phyloP scores from a whole-genome alignment of 2,888 invertebrate species.

The Drosophila falleni region DNA sequence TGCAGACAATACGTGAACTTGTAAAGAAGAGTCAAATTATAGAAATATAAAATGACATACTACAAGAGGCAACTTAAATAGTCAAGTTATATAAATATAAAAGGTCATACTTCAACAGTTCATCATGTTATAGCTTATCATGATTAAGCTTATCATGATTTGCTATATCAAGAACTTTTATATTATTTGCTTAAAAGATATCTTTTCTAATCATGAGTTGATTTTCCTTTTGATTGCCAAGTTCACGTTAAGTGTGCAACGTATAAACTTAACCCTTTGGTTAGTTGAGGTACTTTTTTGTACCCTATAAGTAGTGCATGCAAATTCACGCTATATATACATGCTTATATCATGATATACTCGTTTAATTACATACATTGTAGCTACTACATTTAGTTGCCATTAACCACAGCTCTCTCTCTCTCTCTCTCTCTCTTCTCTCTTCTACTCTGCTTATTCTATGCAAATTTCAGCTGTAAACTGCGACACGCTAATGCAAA shows the following conservation, averaged over 20 bases:
- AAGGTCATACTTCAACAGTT: not conserved
- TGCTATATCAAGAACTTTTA: not conserved
- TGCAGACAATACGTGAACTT: conserved; percentile 15
- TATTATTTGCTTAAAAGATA: too few species aligned
- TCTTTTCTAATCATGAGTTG: not conserved
- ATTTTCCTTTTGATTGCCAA: not conserved
- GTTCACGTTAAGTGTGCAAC: conserved; percentile 9
- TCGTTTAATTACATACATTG: conserved; percentile 32
- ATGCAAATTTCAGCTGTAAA: conserved; percentile 76
- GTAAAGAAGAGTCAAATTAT: not conserved
- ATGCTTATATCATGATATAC: conserved; percentile 11
- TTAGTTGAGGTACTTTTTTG: conserved; percentile 2
- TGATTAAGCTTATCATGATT: not conserved
- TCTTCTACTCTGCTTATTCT: conserved; percentile 50
- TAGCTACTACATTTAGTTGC: conserved; percentile 42
- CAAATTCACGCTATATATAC: conserved; percentile 8
- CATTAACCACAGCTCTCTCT: conserved; percentile 39
- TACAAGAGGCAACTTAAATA: too few species aligned
- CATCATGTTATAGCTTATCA: not conserved
- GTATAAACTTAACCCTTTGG: conserved; percentile 18
- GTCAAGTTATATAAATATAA: not conserved
- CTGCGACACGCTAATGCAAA: conserved; percentile 57
- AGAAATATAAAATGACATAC: not conserved
- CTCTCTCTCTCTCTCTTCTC: conserved; percentile 38
- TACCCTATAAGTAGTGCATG: conserved; percentile 7